Evolutionary conservation across 2,888 invertebrate species (phyloP), one percentile per base, ranked within the genome.

Genomic region (Lasioglossum pauxillum): DNA sequence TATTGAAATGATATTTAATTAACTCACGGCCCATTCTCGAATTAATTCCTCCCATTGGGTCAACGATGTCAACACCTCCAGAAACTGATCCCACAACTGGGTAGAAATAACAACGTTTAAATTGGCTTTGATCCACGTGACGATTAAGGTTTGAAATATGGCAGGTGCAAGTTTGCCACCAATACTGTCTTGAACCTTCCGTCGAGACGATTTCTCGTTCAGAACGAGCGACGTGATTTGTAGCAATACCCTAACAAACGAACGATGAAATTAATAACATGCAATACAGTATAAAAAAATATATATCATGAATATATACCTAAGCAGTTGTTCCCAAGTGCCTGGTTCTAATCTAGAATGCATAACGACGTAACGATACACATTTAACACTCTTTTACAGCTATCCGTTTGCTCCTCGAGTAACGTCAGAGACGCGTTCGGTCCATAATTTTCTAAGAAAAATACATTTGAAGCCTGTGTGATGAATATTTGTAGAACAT

Each of bases 41-140:
- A 99, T 98, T 19, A 99, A 96, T 94, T 99, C 99, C 94, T 99
- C 98, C 97, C 99, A 99, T 90, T 98, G 98, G 0, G 99, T 99
- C 10, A 99, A 96, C 1, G 98, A 97, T 0, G 98, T 98, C 31
- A 99, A 96, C 16, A 99, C 97, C 85, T 97, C 97, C 93, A 99
- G 97, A 94, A 99, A 98, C 94, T 98, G 97, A 95, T 99, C 98
- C 99, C 99, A 99, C 72, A 99, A 95, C 92, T 98, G 97, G 10
- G 97, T 96, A 82, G 98, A 97, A 84, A 99, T 98, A 5, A 98
- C 97, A 10, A 99, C 99, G 95, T 99, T 99, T 91, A 99, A 96
- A 95, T 99, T 99, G 0, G 99, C 99, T 93, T 99, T 98, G 91
- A 99, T 99, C 99, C 99, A 99, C 5, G 99, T 99, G 88, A 99